Base-by-base conservation (phyloP, 2,888 invertebrate species). In the Lithophane semibrunnea region DNA sequence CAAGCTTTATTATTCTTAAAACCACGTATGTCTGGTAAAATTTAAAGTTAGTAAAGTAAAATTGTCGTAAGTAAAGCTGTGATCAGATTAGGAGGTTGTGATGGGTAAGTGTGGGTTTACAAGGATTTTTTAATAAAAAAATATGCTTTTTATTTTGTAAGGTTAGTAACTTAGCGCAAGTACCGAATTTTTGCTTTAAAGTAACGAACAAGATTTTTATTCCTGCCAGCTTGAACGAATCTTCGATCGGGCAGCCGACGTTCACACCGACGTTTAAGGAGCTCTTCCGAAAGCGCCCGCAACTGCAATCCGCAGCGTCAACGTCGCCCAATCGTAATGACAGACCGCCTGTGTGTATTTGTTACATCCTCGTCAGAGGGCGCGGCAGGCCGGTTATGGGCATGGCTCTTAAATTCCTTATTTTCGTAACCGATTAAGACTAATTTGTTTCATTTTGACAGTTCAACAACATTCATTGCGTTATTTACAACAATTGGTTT, bases 21-120 rank as follows among this genome's bases (percentile, higher is more conserved):
- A 66, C 16, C 56, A 64, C 77, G 73, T 87, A 84, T 77, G 72
- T 86, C 85, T 89, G 90, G 90, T 89, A 83, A 84, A 83, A 83
- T 83, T 83, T 77, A 85, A 85, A 85, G 83, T 88, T 91, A 92
- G 80, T 92, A 91, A 90, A 89, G 86, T 90, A 88, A 89, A 86
- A 69, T 91, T 90, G 89, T 92, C 91, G 93, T 94, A 94, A 94
- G 93, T 93, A 90, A 93, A 92, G 93, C 96, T 96, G 96, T 96
- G 96, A 96, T 96, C 95, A 93, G 95, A 92, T 88, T 93, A 93
- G 96, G 93, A 91, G 96, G 96, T 96, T 96, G 96, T 96, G 96
- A 96, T 92, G 94, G 92, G 90, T 90, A 91, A 91, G 91, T 91
- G 86, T 88, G 88, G 87, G 81, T 93, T 93, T 92, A 93, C 93